Evolutionary conservation across 1,140 invertebrate species (phyloP), one percentile per base, ranked within the genome.

Genomic region (Carposina sasakii): DNA sequence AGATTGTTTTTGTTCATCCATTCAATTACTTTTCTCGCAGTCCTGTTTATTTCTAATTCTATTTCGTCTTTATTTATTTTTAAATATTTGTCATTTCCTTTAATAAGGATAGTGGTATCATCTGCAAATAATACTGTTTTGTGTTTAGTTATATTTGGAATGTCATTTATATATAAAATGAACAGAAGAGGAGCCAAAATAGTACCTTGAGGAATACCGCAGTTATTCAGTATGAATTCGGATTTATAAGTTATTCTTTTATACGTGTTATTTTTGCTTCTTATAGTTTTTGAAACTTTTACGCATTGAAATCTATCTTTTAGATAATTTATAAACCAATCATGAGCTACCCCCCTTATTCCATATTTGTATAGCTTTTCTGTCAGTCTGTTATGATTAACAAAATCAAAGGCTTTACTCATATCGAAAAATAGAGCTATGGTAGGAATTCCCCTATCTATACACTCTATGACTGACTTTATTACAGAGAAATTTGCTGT

Each of bases 401-500:
- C 40, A 39, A 17, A 44, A 39, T 51, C 48, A 23, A 51, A 51
- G 1, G 48, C 41, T n/a, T 28, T 51, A 39, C 22, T 30, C 19
- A 51, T 20, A 34, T 51, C 48, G 12, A 51, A 19, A 22, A 51
- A 44, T 13, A 43, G 26, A 15, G 39, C 43, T 15, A 37, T 28
- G 20, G 39, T 15, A 15, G 33, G 41, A 8, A 8, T 20, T 17
- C 15, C 20, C 10, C 8, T 16, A 49, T 49, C 31, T n/a, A 49
- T 28, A 16, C 2, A 28, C 20, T 49, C 37, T 17, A 28, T 33
- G n/a, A 49, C 16, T 4, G 12, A n/a, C 2, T 33, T 50, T 42
- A 3, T n/a, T n/a, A n/a, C n/a, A n/a, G n/a, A n/a, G n/a, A n/a
- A n/a, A n/a, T n/a, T n/a, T n/a, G 36, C 36, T 4, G 20, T 17